Evolutionary conservation across 2,113 vertebrate species (phyloP), one percentile per base, ranked within the genome.

Genomic region (Cyprinodon tularosa): DNA sequence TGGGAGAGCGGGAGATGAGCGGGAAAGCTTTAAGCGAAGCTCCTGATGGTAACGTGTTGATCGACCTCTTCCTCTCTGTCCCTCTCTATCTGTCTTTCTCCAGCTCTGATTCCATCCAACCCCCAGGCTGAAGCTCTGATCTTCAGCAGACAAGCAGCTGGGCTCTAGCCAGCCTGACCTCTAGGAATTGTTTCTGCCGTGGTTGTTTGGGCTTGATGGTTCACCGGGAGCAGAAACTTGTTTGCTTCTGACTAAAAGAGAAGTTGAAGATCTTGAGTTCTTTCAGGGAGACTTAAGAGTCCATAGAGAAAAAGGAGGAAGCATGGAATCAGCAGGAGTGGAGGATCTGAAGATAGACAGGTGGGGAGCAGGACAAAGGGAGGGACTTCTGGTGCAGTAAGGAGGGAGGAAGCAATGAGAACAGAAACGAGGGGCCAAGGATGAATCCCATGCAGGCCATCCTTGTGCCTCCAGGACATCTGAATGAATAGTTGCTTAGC

Each of bases 1-100:
- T 99, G 14, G 97, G 98, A 12, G 97, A 99, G 83, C 93, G 98
- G 72, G 98, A 99, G 94, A 98, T 99, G 90, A 97, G 96, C 0
- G 97, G 97, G 80, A 99, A 96, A 71, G 98, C 98, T 68, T 94
- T 98, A 90, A 96, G 93, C 76, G 97, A 99, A 63, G 98, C 97
- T 64, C 98, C 98, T 3, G 97, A 98, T 45, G 98, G 97, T 99
- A 96, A 66, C 69, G 88, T 78, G 47, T 38, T 0, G 13, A 36
- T 42, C 39, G 12, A 48, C 50, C 62, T 66, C 68, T 45, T 40
- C 62, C 29, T 12, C 67, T 68, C 62, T 66, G 66, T 50, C 71
- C 76, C 42, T 74, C 63, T 78, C 69, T 45, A 36, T 72, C 65
- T 29, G n/a, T 80, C 65, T 77, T 36, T 77, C n/a, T 74, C 15